Base-by-base conservation (phyloP, 2,888 invertebrate genomes). In the Ochropleura leucogaster region DNA sequence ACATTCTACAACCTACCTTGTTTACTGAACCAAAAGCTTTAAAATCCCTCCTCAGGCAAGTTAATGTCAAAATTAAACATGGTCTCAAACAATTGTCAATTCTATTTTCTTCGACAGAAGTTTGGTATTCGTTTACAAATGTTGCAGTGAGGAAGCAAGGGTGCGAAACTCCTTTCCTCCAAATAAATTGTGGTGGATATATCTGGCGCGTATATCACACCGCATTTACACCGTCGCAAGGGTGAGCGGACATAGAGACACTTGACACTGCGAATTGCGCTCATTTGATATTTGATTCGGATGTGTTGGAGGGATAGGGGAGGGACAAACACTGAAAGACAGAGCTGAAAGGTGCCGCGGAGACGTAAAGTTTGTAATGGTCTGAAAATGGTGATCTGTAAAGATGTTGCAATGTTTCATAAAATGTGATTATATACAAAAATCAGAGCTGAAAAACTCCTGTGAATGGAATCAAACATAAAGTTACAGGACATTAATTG, bases 121-220 rank as follows among this genome's bases (percentile, higher is more conserved):
- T 85, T 87, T 80, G 64, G 49, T 81, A 79, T 88, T 88, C 40
- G 66, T n/a, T 70, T 85, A 79, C n/a, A 4, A 20, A 18, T n/a
- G 42, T 44, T 63, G 47, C 55, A 73, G 73, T 71, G 84, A 85
- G 87, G 89, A 89, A 90, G 89, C 79, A 85, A 89, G 89, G 88
- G 85, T 88, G 85, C 82, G 86, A 87, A 89, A 88, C 88, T 88
- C 88, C 77, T 89, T 85, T 86, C 87, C 89, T 91, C 88, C 87
- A 91, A 93, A 95, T 95, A 94, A 95, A 95, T 94, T 94, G 95
- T 95, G 94, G 90, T 92, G 92, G 92, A 93, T 94, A 92, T 91
- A 93, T 93, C 92, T 90, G 91, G 87, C 90, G 90, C 91, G 93
- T 94, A 94, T 94, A 93, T 95, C 93, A 94, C 92, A 91, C 88